Conservation (phyloP, 2,797 vertebrate species). For the Spinus pinus region DNA sequence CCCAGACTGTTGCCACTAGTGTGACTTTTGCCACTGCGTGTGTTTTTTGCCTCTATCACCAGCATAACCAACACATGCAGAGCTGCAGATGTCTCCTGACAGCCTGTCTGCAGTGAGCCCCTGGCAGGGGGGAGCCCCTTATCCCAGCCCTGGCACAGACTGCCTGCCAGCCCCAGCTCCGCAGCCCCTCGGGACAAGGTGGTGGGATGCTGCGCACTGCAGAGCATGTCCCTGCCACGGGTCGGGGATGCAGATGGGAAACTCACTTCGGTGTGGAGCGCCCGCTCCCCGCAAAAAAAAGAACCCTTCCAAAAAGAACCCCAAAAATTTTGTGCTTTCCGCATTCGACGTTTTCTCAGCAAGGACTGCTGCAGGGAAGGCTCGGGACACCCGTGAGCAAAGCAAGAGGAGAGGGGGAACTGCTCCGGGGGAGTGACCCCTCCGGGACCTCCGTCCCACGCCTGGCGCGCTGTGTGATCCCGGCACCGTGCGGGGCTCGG, state of each 20-base stretch:
- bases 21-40: rapidly evolving
- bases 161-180: neutral
- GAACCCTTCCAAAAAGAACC: neutral
- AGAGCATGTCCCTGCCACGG: neutral
- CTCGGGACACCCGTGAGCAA: no score
- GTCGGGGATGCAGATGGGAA: neutral
- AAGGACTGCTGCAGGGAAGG: neutral
- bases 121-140: neutral
- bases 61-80: neutral
- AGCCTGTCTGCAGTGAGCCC: neutral
- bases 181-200: neutral
- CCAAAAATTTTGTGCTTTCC: neutral
- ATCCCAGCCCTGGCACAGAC: neutral
- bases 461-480: neutral
- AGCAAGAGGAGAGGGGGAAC: no score
- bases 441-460: neutral
- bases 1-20: neutral
- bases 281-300: neutral
- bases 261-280: neutral
- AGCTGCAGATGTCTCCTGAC: neutral
- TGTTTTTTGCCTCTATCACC: neutral
- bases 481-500: neutral
- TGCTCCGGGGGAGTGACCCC: neutral
- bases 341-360: neutral
- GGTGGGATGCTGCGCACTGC: neutral